Evolutionary conservation across 2,113 vertebrate genomes (phyloP), one percentile per base, ranked within the genome.

Genomic region (Nymphicus hollandicus): DNA sequence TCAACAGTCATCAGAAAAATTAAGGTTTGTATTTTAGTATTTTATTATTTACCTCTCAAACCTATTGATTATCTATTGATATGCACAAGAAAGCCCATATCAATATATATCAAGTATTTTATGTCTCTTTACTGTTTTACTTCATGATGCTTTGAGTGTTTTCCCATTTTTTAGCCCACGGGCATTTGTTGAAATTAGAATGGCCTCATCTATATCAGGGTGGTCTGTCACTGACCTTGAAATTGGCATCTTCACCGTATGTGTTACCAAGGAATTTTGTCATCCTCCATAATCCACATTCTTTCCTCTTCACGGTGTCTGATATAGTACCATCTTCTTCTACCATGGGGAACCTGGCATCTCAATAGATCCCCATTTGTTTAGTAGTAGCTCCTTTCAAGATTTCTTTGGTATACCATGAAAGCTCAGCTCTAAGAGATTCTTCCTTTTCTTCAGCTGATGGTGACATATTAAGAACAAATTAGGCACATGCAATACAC

Each of bases 1-100:
- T 96, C 98, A 86, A 37, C 43, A 22, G 88, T 99, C 27, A 96
- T 98, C n/a, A 97, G 96, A 71, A 99, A 99, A 97, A 98, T 99
- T 79, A 95, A 98, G 92, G 98, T 99, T 96, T 95, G 97, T 97
- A 66, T 72, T 92, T 60, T 63, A 19, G 4, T 52, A 15, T 88
- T 61, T 64, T 69, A 43, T 74, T 85, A 41, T 74, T 88, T 95
- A n/a, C 18, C 17, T 85, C 7, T 53, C 20, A 78, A 78, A 87
- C 10, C 17, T 52, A 35, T 17, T 85, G 28, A 22, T 63, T 56
- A 58, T 17, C 7, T 80, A 9, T 39, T 74, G 24, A 58, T 86
- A 46, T 29, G 24, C 16, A 70, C 23, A 24, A 71, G 8, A 37
- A 89, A 55, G 29, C 41, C 31, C 24, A 12, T 64, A 60, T 76